These are phyloP conservation scores for Drosophila fungiperda DNA, from an alignment of 2,888 invertebrate genomes.

Conservation along the genomic window DNA sequence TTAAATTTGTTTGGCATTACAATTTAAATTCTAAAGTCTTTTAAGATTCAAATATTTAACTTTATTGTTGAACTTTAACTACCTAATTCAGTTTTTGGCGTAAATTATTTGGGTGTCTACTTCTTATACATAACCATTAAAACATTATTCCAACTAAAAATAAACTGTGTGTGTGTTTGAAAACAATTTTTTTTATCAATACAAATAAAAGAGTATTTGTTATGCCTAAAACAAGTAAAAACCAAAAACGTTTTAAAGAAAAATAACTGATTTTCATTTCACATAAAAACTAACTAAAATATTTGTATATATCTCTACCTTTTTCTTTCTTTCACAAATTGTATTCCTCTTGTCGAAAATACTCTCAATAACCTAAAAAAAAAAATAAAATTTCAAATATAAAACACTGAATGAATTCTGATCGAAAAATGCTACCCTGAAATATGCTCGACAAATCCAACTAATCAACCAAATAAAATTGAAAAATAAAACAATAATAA, in stretches of 20 bases:
- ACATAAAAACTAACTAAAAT: constrained; percentile 70
- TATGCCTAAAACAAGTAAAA: constrained; percentile 33
- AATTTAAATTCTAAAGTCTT: constrained; percentile 19
- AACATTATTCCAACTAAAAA: constrained; percentile 51
- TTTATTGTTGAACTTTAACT: constrained; percentile 44
- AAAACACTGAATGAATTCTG: constrained; percentile 68
- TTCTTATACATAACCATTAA: constrained; percentile 41
- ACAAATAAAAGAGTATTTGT: constrained; percentile 40
- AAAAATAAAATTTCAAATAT: constrained; percentile 39
- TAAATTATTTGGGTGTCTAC: constrained; percentile 68
- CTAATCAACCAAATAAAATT: constrained; percentile 36
- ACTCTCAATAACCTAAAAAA: constrained; percentile 46
- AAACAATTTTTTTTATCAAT: constrained; percentile 35
- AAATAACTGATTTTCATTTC: constrained; percentile 56
- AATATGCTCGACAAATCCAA: constrained; percentile 62
- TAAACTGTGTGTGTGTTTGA: constrained; percentile 60
- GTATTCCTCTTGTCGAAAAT: constrained; percentile 61
- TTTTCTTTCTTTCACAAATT: constrained; percentile 70
- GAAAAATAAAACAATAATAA: constrained; percentile 27
- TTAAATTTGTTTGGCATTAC: constrained; percentile 20
- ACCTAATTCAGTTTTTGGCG: constrained; percentile 50
- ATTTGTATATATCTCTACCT: constrained; percentile 80
- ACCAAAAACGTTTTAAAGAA: constrained; percentile 12
- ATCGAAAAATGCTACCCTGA: constrained; percentile 75
- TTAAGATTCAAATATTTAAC: constrained; percentile 36